phyloP scores from a whole-genome alignment of 2,888 invertebrate genomes.

The Bedellia somnulentella region DNA sequence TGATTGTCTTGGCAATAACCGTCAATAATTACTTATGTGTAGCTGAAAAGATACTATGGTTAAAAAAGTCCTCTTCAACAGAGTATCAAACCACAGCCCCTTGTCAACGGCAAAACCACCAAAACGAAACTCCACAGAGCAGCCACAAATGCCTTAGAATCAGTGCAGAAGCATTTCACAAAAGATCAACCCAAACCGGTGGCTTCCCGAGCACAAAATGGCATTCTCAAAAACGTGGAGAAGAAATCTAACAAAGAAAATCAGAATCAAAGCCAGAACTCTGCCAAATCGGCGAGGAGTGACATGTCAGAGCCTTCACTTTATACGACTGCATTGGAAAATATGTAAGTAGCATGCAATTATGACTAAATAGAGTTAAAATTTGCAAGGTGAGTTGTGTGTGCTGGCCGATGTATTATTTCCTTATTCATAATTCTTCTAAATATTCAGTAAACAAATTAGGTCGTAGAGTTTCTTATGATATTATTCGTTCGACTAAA shows the following conservation, averaged over 20 bases:
- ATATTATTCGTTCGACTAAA: too few species aligned
- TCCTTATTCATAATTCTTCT: too few species aligned
- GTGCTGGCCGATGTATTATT: too few species aligned
- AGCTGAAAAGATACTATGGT: too few species aligned
- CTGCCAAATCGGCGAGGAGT: conserved; percentile 53
- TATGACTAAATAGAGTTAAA: too few species aligned
- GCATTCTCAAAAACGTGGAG: conserved; percentile 44
- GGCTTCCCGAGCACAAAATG: conserved; percentile 34
- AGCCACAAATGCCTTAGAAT: conserved; percentile 36
- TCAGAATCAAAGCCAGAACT: conserved; percentile 24
- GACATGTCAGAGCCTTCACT: conserved; percentile 76
- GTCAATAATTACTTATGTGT: too few species aligned
- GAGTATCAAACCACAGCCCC: conserved; percentile 35
- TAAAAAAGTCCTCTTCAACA: too few species aligned
- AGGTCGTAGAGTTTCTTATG: too few species aligned
- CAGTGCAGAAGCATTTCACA: conserved; percentile 40
- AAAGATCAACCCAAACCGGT: conserved; percentile 35
- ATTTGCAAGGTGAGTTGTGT: too few species aligned
- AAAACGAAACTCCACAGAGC: conserved; percentile 49
- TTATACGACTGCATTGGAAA: conserved; percentile 77
- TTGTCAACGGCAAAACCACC: conserved; percentile 36
- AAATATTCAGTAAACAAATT: too few species aligned
- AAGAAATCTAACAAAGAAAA: conserved; percentile 28
- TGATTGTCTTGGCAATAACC: too few species aligned
- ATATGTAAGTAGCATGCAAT: conserved; percentile 52